phyloP scores from a whole-genome alignment of 2,797 vertebrate genomes.

The Trachurus trachurus region DNA sequence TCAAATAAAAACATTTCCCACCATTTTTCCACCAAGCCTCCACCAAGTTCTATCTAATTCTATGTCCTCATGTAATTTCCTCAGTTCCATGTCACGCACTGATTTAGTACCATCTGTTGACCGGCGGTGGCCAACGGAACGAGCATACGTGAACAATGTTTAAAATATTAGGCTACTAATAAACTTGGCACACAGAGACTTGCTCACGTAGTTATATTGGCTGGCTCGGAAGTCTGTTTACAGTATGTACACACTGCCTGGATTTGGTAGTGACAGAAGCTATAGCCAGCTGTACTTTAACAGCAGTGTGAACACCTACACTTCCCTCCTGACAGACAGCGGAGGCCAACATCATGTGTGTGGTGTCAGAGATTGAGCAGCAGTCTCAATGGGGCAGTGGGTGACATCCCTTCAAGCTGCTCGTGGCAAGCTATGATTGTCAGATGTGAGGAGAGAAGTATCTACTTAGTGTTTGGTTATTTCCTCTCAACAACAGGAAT shows the following conservation, averaged over 20 bases:
- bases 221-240: slow-evolving; percentile 30
- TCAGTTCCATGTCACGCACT: slow-evolving; percentile 11
- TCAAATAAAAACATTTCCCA: slow-evolving; percentile 6
- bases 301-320: slow-evolving; percentile 38
- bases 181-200: slow-evolving; percentile 64
- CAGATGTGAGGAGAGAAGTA: slow-evolving; percentile 53
- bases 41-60: neutral
- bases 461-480: slow-evolving; percentile 39
- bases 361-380: slow-evolving; percentile 54
- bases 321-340: slow-evolving; percentile 16
- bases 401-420: slow-evolving; percentile 72
- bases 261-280: slow-evolving; percentile 20
- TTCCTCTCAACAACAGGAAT: slow-evolving; percentile 43
- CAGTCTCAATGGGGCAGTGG: slow-evolving; percentile 65
- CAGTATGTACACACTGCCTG: slow-evolving; percentile 11
- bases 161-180: slow-evolving; percentile 27
- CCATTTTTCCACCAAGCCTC: neutral
- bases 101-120: neutral
- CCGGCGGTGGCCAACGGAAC: slow-evolving; percentile 15
- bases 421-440: slow-evolving; percentile 68
- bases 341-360: neutral
- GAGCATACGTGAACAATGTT: slow-evolving; percentile 8
- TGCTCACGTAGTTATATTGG: slow-evolving; percentile 38
- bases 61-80: slow-evolving; percentile 3
- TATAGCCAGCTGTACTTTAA: slow-evolving; percentile 28